Evolutionary conservation across 53 echinoderm and acorn worm species (phyloP).

Genomic region (Luidia sarsii): DNA sequence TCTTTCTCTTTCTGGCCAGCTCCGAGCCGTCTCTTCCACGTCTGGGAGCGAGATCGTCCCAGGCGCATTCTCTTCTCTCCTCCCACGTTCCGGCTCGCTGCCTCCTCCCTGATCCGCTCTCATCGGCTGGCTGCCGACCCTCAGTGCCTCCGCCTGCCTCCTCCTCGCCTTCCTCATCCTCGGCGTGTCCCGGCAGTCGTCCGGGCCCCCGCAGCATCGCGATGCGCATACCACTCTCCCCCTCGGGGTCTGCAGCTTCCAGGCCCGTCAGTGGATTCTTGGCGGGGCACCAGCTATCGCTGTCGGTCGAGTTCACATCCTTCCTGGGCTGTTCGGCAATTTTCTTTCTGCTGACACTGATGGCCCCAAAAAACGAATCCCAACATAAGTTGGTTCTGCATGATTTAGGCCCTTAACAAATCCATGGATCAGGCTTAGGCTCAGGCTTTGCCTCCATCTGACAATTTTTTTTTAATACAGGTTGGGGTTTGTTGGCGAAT

Average conservation of each 20-base stretch:
- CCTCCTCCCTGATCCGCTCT: too few relatives aligned
- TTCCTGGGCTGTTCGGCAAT: neutral
- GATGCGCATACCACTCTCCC: neutral
- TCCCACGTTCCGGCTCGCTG: too few relatives aligned
- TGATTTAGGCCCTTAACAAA: neutral
- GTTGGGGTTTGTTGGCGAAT: too few relatives aligned
- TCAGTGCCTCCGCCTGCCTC: neutral
- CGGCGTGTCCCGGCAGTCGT: neutral
- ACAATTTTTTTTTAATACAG: too few relatives aligned
- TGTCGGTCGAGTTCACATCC: neutral
- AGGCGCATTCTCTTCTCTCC: too few relatives aligned
- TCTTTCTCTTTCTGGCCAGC: conserved; percentile 13
- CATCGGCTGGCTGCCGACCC: neutral
- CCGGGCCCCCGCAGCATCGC: neutral
- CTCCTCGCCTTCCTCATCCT: neutral
- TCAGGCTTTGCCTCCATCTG: too few relatives aligned
- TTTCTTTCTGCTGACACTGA: conserved; percentile 18
- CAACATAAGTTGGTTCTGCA: neutral
- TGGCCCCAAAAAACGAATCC: neutral
- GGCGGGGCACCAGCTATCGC: neutral
- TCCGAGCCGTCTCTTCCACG: neutral
- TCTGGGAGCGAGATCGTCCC: too few relatives aligned
- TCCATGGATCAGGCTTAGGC: too few relatives aligned
- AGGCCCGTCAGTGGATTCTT: neutral
- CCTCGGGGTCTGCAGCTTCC: neutral